Evolutionary conservation across 2,113 vertebrate genomes (phyloP).

Genomic region (Progne subis): DNA sequence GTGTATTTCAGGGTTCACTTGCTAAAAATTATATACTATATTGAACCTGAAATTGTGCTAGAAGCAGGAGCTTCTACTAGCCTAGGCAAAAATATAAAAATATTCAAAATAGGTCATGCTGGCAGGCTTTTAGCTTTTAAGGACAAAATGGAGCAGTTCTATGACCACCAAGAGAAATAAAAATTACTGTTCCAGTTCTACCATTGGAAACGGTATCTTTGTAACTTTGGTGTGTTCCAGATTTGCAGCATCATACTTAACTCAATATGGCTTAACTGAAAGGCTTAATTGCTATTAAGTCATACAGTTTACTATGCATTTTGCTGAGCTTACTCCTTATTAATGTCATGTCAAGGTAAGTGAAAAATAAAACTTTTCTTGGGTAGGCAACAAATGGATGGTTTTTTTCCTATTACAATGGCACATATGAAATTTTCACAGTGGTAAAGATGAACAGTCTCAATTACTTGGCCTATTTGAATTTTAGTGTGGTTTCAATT

Average conservation of each 20-base stretch:
- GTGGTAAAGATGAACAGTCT: neutral
- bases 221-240: neutral
- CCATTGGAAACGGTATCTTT: neutral
- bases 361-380: neutral
- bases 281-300: neutral
- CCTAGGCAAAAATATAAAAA: neutral
- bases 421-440: neutral
- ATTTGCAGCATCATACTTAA: neutral
- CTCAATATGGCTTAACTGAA: neutral
- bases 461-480: neutral
- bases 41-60: neutral
- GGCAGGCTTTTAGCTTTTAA: neutral
- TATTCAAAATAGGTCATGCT: neutral
- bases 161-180: neutral
- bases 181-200: neutral
- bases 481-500: neutral
- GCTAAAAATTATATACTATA: neutral
- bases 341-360: neutral
- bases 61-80: neutral
- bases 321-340: neutral
- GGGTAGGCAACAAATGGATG: neutral
- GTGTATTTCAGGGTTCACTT: neutral
- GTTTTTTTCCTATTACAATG: neutral
- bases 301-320: neutral
- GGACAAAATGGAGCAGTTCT: neutral